phyloP scores from a whole-genome alignment of 2,888 invertebrate species.

The Ernsta delagoae region DNA sequence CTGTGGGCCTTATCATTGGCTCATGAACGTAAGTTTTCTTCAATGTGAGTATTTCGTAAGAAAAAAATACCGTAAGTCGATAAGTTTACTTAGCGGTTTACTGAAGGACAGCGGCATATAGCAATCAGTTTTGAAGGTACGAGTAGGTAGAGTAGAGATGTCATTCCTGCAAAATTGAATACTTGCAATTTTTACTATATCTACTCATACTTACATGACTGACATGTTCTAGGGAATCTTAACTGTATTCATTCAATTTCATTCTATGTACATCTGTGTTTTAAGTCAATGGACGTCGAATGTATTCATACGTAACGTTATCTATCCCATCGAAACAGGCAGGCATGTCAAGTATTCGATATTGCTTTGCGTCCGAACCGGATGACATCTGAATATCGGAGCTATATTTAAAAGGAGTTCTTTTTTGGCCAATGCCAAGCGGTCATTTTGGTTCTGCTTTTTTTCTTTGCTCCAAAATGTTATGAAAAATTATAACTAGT shows the following conservation, averaged over 20 bases:
- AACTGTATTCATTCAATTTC: too few species aligned
- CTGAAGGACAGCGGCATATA: too few species aligned
- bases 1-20: conserved; percentile 96
- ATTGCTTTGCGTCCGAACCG: conserved; percentile 18
- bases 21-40: conserved; percentile 89
- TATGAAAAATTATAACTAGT: not conserved
- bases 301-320: conserved; percentile 17
- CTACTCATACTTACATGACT: too few species aligned
- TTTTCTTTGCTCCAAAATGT: not conserved
- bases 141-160: too few species aligned
- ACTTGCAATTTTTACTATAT: too few species aligned
- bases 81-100: too few species aligned
- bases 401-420: conserved; percentile 20
- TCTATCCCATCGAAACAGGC: conserved; percentile 12
- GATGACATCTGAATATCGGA: conserved; percentile 18
- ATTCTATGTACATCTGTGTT: too few species aligned
- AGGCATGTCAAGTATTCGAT: conserved; percentile 32
- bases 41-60: too few species aligned
- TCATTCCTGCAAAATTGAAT: too few species aligned
- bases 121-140: too few species aligned
- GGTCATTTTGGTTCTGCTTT: not conserved
- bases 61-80: too few species aligned
- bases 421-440: conserved; percentile 12
- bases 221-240: too few species aligned
- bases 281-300: not conserved